Conservation (phyloP, 2,797 vertebrate genomes). For the Hoplostethus mediterraneus region DNA sequence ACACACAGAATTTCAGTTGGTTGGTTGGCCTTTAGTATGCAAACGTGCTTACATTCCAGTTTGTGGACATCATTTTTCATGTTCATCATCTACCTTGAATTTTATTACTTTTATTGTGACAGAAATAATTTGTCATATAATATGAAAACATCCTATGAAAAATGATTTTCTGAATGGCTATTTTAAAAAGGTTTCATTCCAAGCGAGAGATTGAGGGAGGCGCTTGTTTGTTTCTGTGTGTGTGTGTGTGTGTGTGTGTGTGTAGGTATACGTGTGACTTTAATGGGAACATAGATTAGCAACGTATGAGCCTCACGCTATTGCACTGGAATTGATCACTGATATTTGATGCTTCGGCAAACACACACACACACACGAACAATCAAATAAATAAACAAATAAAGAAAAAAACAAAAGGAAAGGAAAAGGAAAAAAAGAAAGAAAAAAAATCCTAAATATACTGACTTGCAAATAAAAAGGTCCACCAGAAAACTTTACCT, state of each 20-base stretch:
- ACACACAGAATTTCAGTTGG: slow-evolving; percentile 21
- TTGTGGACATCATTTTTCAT: slow-evolving; percentile 7
- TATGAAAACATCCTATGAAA: background rate
- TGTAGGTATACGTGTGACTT: background rate
- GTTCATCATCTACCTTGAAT: background rate
- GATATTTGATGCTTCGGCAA: slow-evolving; percentile 10
- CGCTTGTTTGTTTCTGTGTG: background rate
- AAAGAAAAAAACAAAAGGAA: slow-evolving; percentile 18
- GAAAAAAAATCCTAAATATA: background rate
- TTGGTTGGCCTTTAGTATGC: slow-evolving; percentile 42
- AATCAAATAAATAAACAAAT: background rate
- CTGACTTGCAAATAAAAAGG: background rate
- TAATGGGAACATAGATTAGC: background rate
- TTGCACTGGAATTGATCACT: slow-evolving; percentile 9
- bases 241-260: background rate
- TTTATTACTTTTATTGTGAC: slow-evolving; percentile 6
- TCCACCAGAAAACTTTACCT: slow-evolving; percentile 47
- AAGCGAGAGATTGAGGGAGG: too few relatives aligned
- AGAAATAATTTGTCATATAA: background rate
- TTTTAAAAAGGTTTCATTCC: background rate
- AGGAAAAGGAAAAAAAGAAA: background rate
- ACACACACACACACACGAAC: slow-evolving; percentile 1
- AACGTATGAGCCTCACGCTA: background rate
- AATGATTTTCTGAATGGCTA: background rate
- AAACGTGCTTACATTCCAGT: slow-evolving; percentile 34